A percentile compares a stretch with the other conserved stretches of the same genome.
phyloP scores from a whole-genome alignment of 2,797 vertebrate genomes.

The Arctocebus calabarensis region DNA sequence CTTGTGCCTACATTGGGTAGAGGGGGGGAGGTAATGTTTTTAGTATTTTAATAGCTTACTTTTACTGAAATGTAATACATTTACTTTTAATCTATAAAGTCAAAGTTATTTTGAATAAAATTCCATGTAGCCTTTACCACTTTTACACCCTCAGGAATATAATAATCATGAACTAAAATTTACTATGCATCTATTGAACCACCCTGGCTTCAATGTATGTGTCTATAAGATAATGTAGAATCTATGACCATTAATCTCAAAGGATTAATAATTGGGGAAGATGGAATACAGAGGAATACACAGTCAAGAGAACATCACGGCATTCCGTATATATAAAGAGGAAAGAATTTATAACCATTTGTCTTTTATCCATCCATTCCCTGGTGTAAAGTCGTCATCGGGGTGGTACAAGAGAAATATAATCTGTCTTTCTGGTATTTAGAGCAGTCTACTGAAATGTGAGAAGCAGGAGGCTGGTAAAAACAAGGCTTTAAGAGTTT shows the following conservation, averaged over 20 bases:
- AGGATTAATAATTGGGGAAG: neutral
- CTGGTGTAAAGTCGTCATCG: constrained; percentile 18
- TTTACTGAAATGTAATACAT: neutral
- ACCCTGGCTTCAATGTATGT: neutral
- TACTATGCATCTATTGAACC: neutral
- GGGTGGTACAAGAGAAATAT: neutral
- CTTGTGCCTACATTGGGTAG: neutral
- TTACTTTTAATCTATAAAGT: neutral
- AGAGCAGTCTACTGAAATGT: neutral
- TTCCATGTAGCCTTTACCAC: neutral
- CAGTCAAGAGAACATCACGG: neutral
- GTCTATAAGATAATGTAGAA: constrained; percentile 15
- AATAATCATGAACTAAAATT: constrained; percentile 37
- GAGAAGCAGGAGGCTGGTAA: neutral
- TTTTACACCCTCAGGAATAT: neutral
- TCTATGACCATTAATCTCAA: neutral
- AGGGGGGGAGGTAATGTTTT: neutral
- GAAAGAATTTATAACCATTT: neutral
- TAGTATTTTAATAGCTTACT: neutral
- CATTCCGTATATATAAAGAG: neutral
- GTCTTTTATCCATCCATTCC: neutral
- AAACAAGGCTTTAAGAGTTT: constrained; percentile 24
- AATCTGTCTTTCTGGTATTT: constrained; percentile 52
- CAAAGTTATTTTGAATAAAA: neutral
- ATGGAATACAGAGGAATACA: neutral